A percentile compares a stretch with the other conserved stretches of the same genome.
Conservation (phyloP, 2,888 invertebrate species). For the Lordiphosa andalusiaca region DNA sequence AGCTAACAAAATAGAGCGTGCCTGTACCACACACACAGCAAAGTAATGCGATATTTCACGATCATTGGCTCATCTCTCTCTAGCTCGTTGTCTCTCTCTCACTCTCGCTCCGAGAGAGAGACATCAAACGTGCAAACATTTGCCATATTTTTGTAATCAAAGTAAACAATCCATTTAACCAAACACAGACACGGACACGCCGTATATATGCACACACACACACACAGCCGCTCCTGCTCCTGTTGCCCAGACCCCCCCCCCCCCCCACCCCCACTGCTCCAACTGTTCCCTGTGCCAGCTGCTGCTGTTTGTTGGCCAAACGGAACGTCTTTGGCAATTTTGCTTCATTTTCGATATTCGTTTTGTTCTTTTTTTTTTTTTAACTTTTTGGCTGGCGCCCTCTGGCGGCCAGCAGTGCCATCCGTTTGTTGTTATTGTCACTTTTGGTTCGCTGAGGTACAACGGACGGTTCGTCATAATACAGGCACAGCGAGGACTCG, state of each 20-base stretch:
- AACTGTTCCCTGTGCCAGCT: neutral
- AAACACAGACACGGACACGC: constrained; percentile 44
- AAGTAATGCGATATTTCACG: neutral
- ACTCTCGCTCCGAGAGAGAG: constrained; percentile 47
- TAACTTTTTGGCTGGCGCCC: constrained; percentile 23
- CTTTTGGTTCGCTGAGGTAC: constrained; percentile 10
- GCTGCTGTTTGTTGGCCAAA: constrained; percentile 10
- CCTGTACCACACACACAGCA: too few relatives aligned
- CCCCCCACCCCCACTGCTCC: constrained; percentile 22
- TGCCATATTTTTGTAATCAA: constrained; percentile 74
- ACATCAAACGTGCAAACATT: constrained; percentile 74
- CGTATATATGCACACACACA: constrained; percentile 10
- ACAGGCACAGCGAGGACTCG: constrained; percentile 9
- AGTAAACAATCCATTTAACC: constrained; percentile 74
- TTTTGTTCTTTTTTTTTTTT: neutral
- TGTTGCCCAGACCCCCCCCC: constrained; percentile 8
- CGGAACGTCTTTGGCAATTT: constrained; percentile 60
- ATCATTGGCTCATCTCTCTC: neutral
- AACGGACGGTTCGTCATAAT: constrained; percentile 30
- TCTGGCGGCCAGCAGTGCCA: constrained; percentile 37
- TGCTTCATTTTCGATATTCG: constrained; percentile 56
- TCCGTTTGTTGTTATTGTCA: constrained; percentile 42
- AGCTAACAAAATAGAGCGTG: too few relatives aligned
- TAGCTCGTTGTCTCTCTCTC: neutral
- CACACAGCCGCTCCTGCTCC: constrained; percentile 5